These are phyloP conservation scores for Nebria ingens DNA, from an alignment of 1,140 invertebrate genomes.

Conservation along the genomic window DNA sequence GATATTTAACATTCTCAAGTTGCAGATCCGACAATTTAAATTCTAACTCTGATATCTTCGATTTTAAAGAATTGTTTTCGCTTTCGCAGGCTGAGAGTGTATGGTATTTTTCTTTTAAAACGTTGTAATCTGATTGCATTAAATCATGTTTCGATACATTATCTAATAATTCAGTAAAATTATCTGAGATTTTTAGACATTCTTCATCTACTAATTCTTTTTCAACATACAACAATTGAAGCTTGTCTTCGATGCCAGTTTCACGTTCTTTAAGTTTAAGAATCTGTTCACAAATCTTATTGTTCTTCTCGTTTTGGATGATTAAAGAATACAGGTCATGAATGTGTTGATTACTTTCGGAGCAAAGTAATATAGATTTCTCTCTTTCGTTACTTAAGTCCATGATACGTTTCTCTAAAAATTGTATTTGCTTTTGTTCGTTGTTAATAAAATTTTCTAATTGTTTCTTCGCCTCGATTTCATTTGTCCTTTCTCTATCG, in stretches of 20 bases:
- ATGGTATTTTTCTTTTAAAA: neutral
- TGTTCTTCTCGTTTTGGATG: neutral
- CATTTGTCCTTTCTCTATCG: constrained; percentile 14
- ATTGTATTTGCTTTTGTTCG: constrained; percentile 10
- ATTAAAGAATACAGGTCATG: neutral
- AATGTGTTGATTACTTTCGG: neutral
- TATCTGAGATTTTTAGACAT: constrained; percentile 16
- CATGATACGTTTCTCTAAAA: constrained; percentile 8
- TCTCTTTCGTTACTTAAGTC: constrained; percentile 11
- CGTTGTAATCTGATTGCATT: neutral
- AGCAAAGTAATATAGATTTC: neutral
- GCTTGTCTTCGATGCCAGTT: neutral
- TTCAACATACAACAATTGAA: constrained; percentile 9
- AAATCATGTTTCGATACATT: neutral
- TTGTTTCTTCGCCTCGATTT: constrained; percentile 10
- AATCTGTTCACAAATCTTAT: neutral
- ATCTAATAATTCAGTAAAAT: neutral
- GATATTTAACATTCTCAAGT: neutral
- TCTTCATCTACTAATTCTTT: constrained; percentile 14
- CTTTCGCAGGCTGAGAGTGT: neutral
- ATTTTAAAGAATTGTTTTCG: neutral
- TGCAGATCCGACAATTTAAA: neutral
- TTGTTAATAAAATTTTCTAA: constrained; percentile 9
- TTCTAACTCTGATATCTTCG: neutral
- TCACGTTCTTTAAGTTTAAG: constrained; percentile 5